Conservation (phyloP, 23 tunicate genomes). For the Trididemnum nubilum region DNA sequence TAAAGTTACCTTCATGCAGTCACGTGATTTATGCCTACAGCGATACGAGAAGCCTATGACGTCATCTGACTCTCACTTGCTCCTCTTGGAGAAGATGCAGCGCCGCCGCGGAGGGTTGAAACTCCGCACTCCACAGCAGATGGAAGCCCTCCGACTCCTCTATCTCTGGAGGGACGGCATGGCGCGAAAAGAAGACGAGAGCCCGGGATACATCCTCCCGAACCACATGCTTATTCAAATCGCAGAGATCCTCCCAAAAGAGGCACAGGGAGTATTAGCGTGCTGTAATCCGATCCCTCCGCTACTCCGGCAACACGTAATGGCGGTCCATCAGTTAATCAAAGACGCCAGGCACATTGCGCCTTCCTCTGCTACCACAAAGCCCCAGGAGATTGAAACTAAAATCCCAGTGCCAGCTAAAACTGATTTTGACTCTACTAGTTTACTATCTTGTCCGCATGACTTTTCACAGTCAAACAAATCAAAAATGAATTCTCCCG, state of each 20-base stretch:
- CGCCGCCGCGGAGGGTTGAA: slow-evolving; percentile 35
- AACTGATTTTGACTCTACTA: slow-evolving; percentile 43
- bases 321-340: slow-evolving; percentile 71
- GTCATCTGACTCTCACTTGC: slow-evolving; percentile 48
- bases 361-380: neutral
- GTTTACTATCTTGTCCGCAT: slow-evolving; percentile 69
- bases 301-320: slow-evolving; percentile 70
- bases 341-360: slow-evolving; percentile 55
- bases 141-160: slow-evolving; percentile 78
- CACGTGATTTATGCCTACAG: slow-evolving; percentile 58
- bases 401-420: slow-evolving; percentile 77
- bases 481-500: neutral
- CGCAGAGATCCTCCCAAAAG: slow-evolving; percentile 94
- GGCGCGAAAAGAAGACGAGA: slow-evolving; percentile 95
- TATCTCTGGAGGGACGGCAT: slow-evolving; percentile 86
- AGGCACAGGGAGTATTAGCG: slow-evolving; percentile 90
- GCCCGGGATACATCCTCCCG: slow-evolving; percentile 91
- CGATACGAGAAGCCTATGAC: slow-evolving; percentile 80
- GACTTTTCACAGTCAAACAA: slow-evolving; percentile 51
- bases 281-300: slow-evolving; percentile 94
- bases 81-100: slow-evolving; percentile 39
- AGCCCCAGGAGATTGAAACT: neutral
- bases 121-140: slow-evolving; percentile 58
- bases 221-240: slow-evolving; percentile 98
- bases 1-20: slow-evolving; percentile 35